These are phyloP conservation scores for Trematomus bernacchii DNA, from an alignment of 2,797 vertebrate genomes.

Conservation along the genomic window DNA sequence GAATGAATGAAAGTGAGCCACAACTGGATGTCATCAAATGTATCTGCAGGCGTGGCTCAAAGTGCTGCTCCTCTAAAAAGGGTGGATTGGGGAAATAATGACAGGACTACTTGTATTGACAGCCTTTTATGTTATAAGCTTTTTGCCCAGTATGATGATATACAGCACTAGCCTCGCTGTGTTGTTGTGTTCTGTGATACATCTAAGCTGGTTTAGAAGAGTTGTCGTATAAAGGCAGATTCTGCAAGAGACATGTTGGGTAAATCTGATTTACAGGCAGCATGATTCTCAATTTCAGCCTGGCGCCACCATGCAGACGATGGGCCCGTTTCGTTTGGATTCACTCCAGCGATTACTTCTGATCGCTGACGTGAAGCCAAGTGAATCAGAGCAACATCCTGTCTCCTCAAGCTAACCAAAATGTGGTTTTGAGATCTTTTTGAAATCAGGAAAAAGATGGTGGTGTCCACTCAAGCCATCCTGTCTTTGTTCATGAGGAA, in stretches of 20 bases:
- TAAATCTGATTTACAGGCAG: conserved; percentile 80
- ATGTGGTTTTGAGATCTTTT: conserved; percentile 70
- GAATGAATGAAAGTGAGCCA: conserved; percentile 82
- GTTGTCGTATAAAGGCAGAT: conserved; percentile 59
- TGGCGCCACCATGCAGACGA: conserved; percentile 77
- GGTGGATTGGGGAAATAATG: conserved; percentile 58
- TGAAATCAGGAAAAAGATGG: conserved; percentile 60
- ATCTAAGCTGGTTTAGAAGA: conserved; percentile 52
- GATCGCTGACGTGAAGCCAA: conserved; percentile 78
- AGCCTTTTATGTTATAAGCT: conserved; percentile 13
- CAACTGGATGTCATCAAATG: conserved; percentile 80
- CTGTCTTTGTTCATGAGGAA: conserved; percentile 74
- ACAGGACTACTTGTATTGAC: conserved; percentile 55
- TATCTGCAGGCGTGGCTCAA: conserved; percentile 75
- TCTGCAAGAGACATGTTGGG: conserved; percentile 58
- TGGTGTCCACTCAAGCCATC: conserved; percentile 65
- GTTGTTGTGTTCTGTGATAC: conserved; percentile 49
- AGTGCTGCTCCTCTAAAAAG: conserved; percentile 61
- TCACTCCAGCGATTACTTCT: conserved; percentile 72
- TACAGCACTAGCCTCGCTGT: conserved; percentile 28
- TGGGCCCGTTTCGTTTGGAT: conserved; percentile 76
- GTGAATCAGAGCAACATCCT: conserved; percentile 78
- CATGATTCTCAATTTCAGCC: conserved; percentile 77
- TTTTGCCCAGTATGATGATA: conserved; percentile 36
- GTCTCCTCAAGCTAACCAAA: conserved; percentile 70